Evolutionary conservation across 2,888 invertebrate genomes (phyloP).

Genomic region (Stenoptilia bipunctidactyla): DNA sequence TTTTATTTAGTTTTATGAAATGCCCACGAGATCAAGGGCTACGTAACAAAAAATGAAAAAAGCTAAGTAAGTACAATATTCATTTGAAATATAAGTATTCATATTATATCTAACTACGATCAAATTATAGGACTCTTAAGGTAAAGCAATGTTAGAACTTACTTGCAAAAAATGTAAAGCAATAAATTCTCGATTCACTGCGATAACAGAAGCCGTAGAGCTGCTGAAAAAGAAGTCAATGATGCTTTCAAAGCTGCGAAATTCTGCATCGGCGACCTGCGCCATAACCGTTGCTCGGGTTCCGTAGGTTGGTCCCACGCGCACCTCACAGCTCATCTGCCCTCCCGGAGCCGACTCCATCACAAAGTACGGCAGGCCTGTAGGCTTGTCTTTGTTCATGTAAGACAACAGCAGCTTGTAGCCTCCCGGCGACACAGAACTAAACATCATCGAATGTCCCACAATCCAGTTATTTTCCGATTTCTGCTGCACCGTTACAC

Average conservation of each 20-base stretch:
- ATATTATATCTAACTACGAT: no score
- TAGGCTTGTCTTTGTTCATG: conserved; percentile 35
- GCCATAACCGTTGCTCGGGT: conserved; percentile 50
- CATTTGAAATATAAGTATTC: no score
- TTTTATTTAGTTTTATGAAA: no score
- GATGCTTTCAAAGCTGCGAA: conserved; percentile 56
- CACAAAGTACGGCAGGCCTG: conserved; percentile 48
- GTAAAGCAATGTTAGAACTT: no score
- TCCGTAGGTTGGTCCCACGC: conserved; percentile 41
- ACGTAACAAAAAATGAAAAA: conserved; percentile 1
- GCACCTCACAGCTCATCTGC: conserved; percentile 55
- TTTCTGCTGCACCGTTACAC: conserved; percentile 46
- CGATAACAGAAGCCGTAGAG: conserved; percentile 50
- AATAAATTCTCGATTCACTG: conserved; percentile 57
- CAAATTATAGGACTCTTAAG: no score
- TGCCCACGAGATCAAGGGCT: background rate
- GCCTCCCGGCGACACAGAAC: conserved; percentile 61
- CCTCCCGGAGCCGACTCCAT: conserved; percentile 63
- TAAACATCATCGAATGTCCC: conserved; percentile 53
- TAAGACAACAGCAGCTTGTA: conserved; percentile 54
- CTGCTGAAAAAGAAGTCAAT: conserved; percentile 48
- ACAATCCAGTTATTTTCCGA: conserved; percentile 43
- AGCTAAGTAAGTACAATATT: no score
- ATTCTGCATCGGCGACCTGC: conserved; percentile 48
- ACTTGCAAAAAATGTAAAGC: conserved; percentile 59